These are phyloP conservation scores for Sander vitreus DNA, from an alignment of 2,113 vertebrate species.

Conservation along the genomic window DNA sequence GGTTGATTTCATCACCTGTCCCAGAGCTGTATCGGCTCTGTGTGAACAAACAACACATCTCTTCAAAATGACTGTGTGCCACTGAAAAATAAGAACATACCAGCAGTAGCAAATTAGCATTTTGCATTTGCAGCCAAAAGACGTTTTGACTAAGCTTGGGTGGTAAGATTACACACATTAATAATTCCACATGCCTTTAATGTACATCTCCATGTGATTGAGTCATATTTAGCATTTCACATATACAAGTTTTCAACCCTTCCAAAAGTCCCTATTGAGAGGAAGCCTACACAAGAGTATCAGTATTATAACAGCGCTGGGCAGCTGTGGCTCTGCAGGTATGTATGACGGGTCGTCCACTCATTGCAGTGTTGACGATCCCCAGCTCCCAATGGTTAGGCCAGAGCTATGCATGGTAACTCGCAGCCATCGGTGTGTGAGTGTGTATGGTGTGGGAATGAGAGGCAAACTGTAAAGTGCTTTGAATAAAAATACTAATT, in stretches of 20 bases:
- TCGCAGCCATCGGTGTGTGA: neutral
- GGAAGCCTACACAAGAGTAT: neutral
- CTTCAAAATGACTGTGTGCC: neutral
- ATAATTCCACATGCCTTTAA: neutral
- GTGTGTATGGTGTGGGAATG: neutral
- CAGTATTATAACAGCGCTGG: neutral
- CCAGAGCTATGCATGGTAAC: neutral
- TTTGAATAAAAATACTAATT: too few species aligned
- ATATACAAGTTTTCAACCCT: neutral
- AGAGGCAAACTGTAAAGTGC: too few species aligned
- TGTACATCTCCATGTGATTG: neutral
- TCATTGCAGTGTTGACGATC: neutral
- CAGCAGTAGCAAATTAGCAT: neutral
- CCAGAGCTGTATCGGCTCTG: neutral
- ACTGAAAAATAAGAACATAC: too few species aligned
- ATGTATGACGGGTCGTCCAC: neutral
- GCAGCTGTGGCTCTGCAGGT: neutral
- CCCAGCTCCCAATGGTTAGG: neutral
- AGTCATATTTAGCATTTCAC: neutral
- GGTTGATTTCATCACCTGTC: neutral
- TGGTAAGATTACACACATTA: neutral
- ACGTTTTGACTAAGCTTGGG: neutral
- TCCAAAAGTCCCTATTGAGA: neutral
- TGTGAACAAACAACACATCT: constrained; percentile 15
- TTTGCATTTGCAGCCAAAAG: neutral